Evolutionary conservation across 2,888 invertebrate species (phyloP).

Genomic region (Phortica magna): DNA sequence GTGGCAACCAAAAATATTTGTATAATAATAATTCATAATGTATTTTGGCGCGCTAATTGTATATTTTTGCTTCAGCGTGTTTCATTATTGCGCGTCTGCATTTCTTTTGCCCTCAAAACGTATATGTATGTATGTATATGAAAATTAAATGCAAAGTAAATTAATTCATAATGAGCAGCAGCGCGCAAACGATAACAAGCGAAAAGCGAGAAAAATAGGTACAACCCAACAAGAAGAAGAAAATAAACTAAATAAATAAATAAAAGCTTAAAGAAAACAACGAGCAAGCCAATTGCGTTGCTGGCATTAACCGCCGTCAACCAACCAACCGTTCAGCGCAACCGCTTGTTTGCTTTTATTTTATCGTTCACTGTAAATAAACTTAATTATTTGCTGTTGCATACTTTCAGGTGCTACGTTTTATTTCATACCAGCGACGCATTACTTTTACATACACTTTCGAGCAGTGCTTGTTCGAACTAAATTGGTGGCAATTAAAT

Average conservation of each 20-base stretch:
- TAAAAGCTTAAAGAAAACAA: no score
- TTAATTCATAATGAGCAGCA: constrained; percentile 60
- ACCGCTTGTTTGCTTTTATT: background rate
- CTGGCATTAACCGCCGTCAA: no score
- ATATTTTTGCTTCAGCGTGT: constrained; percentile 26
- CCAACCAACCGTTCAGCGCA: no score
- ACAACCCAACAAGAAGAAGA: background rate
- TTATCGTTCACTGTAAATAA: background rate
- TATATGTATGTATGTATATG: constrained; percentile 25
- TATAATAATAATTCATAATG: constrained; percentile 62
- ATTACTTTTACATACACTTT: background rate
- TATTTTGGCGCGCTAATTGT: constrained; percentile 59
- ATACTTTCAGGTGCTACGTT: constrained; percentile 37
- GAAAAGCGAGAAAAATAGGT: background rate
- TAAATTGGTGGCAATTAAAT: no score
- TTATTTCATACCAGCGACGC: constrained; percentile 2
- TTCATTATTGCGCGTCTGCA: constrained; percentile 4
- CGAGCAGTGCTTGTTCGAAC: no score
- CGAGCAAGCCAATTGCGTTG: no score
- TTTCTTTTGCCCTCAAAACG: background rate
- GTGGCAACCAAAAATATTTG: constrained; percentile 57
- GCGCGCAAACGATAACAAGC: background rate
- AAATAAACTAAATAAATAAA: background rate
- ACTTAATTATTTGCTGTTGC: constrained; percentile 39
- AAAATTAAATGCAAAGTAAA: constrained; percentile 56